Evolutionary conservation across 2,888 invertebrate genomes (phyloP), one percentile per base, ranked within the genome.

Genomic region (Beris morrisii): DNA sequence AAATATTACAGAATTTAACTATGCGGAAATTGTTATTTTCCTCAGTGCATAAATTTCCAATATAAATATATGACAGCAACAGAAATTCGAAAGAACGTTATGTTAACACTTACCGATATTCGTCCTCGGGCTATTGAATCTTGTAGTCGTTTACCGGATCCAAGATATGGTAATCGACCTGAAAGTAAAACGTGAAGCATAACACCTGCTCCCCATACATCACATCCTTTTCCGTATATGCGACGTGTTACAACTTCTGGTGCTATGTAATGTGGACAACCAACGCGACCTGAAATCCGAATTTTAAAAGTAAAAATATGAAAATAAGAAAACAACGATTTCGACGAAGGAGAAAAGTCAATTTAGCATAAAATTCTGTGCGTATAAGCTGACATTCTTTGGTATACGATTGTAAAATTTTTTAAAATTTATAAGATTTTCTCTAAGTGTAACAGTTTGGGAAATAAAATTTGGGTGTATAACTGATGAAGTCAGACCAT

Each of bases 191-290:
- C 91, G 80, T 97, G 97, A 53, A 99, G 84, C 74, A 98, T 85
- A 64, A 97, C 93, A 9, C 99, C 98, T 32, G 95, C 94, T 43
- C 96, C 93, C 99, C 99, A 99, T 67, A 98, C 93, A 81, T 99
- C 99, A 71, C 96, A 95, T 1, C 95, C 91, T 79, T 97, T 97
- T 45, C 93, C 92, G 82, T 94, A 95, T 73, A 93, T 87, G 79
- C 93, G 89, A 75, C 93, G 87, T 69, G 93, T 89, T 22, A 98
- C 92, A 71, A 99, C 93, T 83, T 99, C 99, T 0, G 99, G 98
- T 1, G 97, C 93, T 95, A 98, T 97, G 81, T 96, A 99, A 81
- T 95, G 95, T 12, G 97, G 95, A 67, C 95, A 95, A 45, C 97
- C 97, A 69, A 97, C 91, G 70, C 95, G 90, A 79, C 93, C 95